These are phyloP conservation scores for Eustalomyia histrio DNA, from an alignment of 2,888 invertebrate genomes.

Conservation along the genomic window DNA sequence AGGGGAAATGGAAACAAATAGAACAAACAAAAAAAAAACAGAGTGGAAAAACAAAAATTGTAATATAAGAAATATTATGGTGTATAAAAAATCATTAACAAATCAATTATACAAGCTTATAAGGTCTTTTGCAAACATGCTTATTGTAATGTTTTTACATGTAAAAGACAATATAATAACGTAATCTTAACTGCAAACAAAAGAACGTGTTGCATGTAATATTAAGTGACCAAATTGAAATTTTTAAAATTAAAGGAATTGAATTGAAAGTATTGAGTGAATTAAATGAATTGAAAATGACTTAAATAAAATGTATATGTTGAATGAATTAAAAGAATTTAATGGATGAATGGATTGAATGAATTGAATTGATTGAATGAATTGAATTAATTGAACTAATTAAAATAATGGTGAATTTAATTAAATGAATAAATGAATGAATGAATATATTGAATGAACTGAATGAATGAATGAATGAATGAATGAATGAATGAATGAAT, in stretches of 20 bases:
- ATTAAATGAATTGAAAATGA: no score
- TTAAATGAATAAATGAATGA: not conserved
- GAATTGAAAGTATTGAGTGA: no score
- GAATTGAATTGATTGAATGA: no score
- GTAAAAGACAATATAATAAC: slow-evolving; percentile 1
- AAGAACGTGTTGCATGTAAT: not conserved
- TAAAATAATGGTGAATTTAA: no score
- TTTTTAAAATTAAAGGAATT: no score
- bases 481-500: no score
- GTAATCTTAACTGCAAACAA: slow-evolving; percentile 19
- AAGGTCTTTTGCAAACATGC: slow-evolving; percentile 36
- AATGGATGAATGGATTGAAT: no score
- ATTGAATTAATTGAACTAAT: no score
- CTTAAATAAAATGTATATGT: no score
- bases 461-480: no score
- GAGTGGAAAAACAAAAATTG: slow-evolving; percentile 24
- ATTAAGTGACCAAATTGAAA: slow-evolving; percentile 10
- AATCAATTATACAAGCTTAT: slow-evolving; percentile 66
- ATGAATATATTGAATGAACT: no score
- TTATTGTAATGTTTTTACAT: slow-evolving; percentile 8
- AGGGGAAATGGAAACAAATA: slow-evolving; percentile 19
- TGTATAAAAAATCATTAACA: slow-evolving; percentile 66
- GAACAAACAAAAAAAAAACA: slow-evolving; percentile 8
- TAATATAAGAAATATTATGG: slow-evolving; percentile 21
- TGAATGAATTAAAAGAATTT: no score